phyloP scores from a whole-genome alignment of 2,888 invertebrate species.

The Pilophorus perplexus region DNA sequence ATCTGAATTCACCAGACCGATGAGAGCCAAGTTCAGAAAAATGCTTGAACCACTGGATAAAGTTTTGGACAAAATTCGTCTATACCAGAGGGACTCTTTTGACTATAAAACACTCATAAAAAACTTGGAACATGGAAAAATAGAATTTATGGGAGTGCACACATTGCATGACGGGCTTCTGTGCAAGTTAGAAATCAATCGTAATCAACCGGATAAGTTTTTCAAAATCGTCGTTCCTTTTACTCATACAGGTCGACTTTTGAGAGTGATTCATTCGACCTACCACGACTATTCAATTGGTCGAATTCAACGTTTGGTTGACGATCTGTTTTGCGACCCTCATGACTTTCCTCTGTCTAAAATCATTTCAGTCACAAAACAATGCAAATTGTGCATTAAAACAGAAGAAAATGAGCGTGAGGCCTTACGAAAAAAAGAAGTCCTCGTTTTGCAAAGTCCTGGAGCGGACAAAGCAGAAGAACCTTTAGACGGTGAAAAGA shows the following conservation, averaged over 20 bases:
- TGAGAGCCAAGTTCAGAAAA: slow-evolving; percentile 2
- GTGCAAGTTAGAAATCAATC: slow-evolving; percentile 3
- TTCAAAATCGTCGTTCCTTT: slow-evolving; percentile 22
- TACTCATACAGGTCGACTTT: background rate
- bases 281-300: slow-evolving; percentile 4
- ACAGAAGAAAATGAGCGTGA: no score
- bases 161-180: slow-evolving; percentile 19
- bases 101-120: slow-evolving; percentile 1
- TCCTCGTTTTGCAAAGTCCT: no score
- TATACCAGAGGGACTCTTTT: background rate
- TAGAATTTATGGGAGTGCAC: slow-evolving; percentile 7
- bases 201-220: background rate
- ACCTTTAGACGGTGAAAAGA: no score
- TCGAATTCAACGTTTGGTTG: background rate
- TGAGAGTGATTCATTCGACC: slow-evolving; percentile 1
- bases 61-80: background rate
- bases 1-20: slow-evolving; percentile 1
- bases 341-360: background rate
- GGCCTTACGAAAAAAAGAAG: no score
- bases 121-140: background rate
- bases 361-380: background rate
- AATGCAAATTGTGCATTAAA: no score
- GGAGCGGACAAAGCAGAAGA: no score
- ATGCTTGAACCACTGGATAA: background rate
- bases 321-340: slow-evolving; percentile 5